Conservation (phyloP, 2,888 invertebrate species). For the Drosophila siamana region DNA sequence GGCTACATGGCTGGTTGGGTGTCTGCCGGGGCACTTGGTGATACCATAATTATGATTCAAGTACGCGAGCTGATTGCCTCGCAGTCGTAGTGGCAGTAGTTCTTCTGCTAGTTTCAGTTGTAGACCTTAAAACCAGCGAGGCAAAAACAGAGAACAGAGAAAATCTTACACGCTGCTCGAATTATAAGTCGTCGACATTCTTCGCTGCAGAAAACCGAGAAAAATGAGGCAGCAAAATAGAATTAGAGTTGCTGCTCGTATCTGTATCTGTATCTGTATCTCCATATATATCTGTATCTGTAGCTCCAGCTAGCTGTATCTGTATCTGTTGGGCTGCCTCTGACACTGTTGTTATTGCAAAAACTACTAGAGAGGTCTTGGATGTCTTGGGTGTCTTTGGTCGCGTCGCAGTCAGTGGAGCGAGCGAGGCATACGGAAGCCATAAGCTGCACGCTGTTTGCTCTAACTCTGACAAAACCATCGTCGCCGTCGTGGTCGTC, state of each 20-base stretch:
- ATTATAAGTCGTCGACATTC: constrained; percentile 79
- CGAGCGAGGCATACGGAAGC: constrained; percentile 71
- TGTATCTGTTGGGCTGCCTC: constrained; percentile 22
- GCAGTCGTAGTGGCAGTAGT: not conserved
- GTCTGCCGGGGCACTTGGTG: constrained; percentile 25
- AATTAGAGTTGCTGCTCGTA: constrained; percentile 57
- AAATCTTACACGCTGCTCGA: constrained; percentile 72
- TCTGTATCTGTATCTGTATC: constrained; percentile 27
- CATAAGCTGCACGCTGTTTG: constrained; percentile 64
- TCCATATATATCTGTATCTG: constrained; percentile 33
- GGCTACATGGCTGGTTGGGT: constrained; percentile 9
- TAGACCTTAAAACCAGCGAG: constrained; percentile 45
- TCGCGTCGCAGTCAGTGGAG: constrained; percentile 66
- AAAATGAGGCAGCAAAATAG: constrained; percentile 76
- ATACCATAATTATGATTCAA: constrained; percentile 58
- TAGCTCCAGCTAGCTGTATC: constrained; percentile 26
- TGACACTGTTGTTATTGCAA: constrained; percentile 29
- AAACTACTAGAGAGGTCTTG: constrained; percentile 38
- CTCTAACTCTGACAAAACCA: constrained; percentile 5
- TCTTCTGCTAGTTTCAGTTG: not conserved
- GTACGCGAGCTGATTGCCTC: constrained; percentile 32
- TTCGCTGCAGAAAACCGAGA: constrained; percentile 37
- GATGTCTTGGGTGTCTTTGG: constrained; percentile 36
- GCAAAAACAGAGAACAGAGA: constrained; percentile 28
- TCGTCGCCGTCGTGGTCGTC: not conserved